Conservation (phyloP, 2,797 vertebrate genomes). For the Myoxocephalus aenaeus region DNA sequence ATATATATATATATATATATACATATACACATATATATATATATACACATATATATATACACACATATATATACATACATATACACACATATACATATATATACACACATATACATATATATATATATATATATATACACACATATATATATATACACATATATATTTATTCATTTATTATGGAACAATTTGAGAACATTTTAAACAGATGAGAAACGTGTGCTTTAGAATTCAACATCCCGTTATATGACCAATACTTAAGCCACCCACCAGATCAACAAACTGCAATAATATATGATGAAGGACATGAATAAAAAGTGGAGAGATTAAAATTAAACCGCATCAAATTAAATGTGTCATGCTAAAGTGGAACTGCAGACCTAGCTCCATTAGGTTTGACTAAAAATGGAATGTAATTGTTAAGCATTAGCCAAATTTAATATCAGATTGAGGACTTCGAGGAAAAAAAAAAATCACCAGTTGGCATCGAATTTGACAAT, state of each 20-base stretch:
- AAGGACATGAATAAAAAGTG: neutral
- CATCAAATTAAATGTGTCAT: neutral
- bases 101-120: too few relatives aligned
- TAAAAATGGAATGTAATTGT: neutral
- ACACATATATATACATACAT: too few relatives aligned
- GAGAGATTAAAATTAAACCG: neutral
- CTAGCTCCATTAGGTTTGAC: neutral
- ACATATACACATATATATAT: too few relatives aligned
- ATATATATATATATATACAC: too few relatives aligned
- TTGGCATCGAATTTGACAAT: neutral
- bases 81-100: too few relatives aligned
- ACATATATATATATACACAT: too few relatives aligned
- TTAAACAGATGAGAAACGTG: neutral
- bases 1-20: too few relatives aligned
- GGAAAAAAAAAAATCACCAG: neutral
- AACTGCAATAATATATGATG: neutral
- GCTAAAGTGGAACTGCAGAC: conserved; percentile 4
- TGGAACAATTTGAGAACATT: neutral
- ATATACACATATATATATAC: too few relatives aligned
- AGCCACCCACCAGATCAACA: neutral
- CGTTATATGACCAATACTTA: neutral
- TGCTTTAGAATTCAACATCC: neutral
- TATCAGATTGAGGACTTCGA: neutral
- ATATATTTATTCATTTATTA: too few relatives aligned
- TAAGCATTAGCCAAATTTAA: neutral